Percentiles rank a stretch among this genome's conserved stretches.
phyloP scores from a whole-genome alignment of 2,113 vertebrate species.

The Progne subis region DNA sequence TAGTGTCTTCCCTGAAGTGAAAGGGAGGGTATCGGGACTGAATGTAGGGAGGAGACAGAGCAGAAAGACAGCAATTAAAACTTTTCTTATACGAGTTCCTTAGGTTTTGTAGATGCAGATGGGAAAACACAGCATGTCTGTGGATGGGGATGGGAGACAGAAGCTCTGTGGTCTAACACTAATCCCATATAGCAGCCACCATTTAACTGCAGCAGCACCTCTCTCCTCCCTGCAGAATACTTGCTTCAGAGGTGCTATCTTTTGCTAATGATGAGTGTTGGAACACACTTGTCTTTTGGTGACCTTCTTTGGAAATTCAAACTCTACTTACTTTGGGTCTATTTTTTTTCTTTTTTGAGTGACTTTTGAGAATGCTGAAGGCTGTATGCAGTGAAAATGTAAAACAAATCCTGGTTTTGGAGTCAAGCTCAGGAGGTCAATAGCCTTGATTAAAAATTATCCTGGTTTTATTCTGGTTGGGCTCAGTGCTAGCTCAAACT shows the following conservation, averaged over 20 bases:
- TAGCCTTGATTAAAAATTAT: neutral
- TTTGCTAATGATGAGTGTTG: neutral
- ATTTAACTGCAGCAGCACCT: neutral
- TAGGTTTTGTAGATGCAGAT: neutral
- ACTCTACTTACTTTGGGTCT: neutral
- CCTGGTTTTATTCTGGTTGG: neutral
- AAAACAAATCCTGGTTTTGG: neutral
- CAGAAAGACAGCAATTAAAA: neutral
- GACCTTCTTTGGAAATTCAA: neutral
- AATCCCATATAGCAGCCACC: fast-evolving
- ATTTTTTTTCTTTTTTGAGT: neutral
- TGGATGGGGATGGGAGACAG: neutral
- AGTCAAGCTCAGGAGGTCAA: neutral
- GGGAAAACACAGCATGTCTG: neutral
- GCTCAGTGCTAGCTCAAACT: neutral
- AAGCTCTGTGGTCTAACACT: neutral
- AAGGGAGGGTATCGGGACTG: neutral
- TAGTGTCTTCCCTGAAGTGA: neutral
- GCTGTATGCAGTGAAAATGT: neutral
- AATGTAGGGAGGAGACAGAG: neutral
- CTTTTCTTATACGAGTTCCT: neutral
- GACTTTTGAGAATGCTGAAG: neutral
- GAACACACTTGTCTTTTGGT: neutral
- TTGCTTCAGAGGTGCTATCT: neutral
- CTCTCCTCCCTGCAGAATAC: neutral